Evolutionary conservation across 2,797 vertebrate genomes (phyloP).

Genomic region (Xyrichtys novacula): DNA sequence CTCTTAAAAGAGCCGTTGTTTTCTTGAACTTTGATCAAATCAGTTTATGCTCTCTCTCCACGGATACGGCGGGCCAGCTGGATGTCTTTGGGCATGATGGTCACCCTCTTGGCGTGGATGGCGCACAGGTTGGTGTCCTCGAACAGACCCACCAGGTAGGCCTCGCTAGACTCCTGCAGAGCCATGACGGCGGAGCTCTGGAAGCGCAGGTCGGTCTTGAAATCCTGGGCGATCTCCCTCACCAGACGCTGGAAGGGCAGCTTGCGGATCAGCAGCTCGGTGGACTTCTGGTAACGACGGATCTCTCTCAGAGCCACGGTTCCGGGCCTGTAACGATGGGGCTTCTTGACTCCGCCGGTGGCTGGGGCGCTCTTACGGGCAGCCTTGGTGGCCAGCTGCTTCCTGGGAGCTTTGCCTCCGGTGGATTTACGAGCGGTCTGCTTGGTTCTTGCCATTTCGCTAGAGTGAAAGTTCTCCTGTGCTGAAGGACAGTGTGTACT

Average conservation of each 20-base stretch:
- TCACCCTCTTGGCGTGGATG: slow-evolving; percentile 47
- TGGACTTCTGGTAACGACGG: slow-evolving; percentile 43
- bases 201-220: slow-evolving; percentile 52
- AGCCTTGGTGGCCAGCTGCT: slow-evolving; percentile 18
- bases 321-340: slow-evolving; percentile 32
- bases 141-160: slow-evolving; percentile 43
- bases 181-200: slow-evolving; percentile 48
- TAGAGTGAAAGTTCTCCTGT: no score
- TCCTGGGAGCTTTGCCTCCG: slow-evolving; percentile 2
- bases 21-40: neutral
- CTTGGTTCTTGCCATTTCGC: slow-evolving; percentile 3
- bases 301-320: slow-evolving; percentile 37
- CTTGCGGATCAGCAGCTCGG: slow-evolving; percentile 46
- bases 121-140: slow-evolving; percentile 51
- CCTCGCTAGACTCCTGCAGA: slow-evolving; percentile 47
- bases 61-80: slow-evolving; percentile 87
- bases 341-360: slow-evolving; percentile 29
- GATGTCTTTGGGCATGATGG: slow-evolving; percentile 73
- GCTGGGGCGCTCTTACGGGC: slow-evolving; percentile 21
- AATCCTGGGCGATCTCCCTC: slow-evolving; percentile 41
- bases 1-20: slow-evolving; percentile 17
- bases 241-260: slow-evolving; percentile 52
- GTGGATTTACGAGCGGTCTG: slow-evolving; percentile 6
- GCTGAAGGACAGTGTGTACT: neutral
- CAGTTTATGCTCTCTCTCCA: slow-evolving; percentile 14